These are phyloP conservation scores for Sciurus niger DNA, from an alignment of 2,113 vertebrate species.

Conservation along the genomic window DNA sequence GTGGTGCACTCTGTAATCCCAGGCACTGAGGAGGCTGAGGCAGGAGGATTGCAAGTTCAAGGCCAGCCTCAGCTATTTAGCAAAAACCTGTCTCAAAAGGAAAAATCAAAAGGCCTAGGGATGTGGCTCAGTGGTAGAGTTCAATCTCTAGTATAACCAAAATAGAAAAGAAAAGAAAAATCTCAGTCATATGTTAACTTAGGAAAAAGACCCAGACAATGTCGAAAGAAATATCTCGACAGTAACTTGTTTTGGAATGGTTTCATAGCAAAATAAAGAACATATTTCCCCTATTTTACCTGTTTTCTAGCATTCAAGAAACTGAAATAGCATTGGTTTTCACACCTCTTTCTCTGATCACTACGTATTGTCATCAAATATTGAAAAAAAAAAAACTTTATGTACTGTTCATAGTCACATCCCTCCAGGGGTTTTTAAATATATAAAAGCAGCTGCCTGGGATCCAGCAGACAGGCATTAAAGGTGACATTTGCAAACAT, in stretches of 20 bases:
- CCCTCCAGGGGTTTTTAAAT: background rate
- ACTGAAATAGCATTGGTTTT: background rate
- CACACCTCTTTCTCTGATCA: background rate
- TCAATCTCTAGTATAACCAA: too few relatives aligned
- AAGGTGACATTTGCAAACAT: constrained; percentile 69
- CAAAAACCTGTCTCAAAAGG: too few relatives aligned
- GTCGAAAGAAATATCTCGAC: background rate
- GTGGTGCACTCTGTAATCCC: too few relatives aligned
- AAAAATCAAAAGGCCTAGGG: too few relatives aligned
- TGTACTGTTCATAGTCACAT: background rate
- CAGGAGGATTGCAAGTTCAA: too few relatives aligned
- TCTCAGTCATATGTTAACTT: background rate
- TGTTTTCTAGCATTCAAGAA: constrained; percentile 21
- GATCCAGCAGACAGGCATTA: constrained; percentile 1
- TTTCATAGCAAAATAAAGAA: constrained; percentile 18
- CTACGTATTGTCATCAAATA: background rate
- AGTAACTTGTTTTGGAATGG: background rate
- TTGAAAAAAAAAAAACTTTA: background rate
- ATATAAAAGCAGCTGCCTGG: constrained; percentile 31
- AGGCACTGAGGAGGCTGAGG: too few relatives aligned
- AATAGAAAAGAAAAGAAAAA: too few relatives aligned
- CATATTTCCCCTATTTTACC: background rate
- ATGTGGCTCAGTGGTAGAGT: too few relatives aligned
- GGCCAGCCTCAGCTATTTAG: too few relatives aligned
- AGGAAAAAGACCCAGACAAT: background rate